Base-by-base conservation (phyloP, 2,113 vertebrate species). In the Phaethornis superciliosus region DNA sequence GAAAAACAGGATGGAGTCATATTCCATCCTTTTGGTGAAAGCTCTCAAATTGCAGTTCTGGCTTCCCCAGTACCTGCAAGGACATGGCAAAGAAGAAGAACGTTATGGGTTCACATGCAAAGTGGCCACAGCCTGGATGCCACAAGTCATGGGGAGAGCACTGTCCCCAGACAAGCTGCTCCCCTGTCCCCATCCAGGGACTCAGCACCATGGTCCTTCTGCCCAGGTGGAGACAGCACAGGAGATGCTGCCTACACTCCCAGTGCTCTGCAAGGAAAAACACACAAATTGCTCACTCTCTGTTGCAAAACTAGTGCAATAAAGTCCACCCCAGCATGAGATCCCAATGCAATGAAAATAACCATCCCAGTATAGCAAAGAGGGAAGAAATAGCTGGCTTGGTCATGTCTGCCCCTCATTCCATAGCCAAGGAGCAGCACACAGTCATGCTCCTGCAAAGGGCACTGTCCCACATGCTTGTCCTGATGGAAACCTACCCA, bases 91-190 rank as follows among this genome's bases (percentile, higher is more conserved):
- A 51, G 35, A 30, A 51, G 35, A 30, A 0, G 18, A 81, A n/a
- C 13, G 0, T 32, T 33, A 60, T 1, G 3, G 33, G 47, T 8
- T 67, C 0, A 0, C 27, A 18, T 0, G 9, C 37, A 15, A 69
- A 55, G 63, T 72, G 7, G 90, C 33, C 10, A n/a, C 27, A 24
- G 49, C 12, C 33, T 0, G 1, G 35, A 52, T 20, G 19, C 27
- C 56, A 37, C 1, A 7, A 59, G 8, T 32, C 51, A 15, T 2
- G 3, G 26, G 49, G 42, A 46, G 4, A 46, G 35, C 33, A 23
- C 12, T 3, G n/a, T 40, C 52, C 52, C 22, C 56, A 21, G 4
- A 10, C 33, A 10, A 77, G 64, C 37, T 21, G 58, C 44, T 51
- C 59, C 22, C 3, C 0, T 12, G 35, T 32, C 37, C 47, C n/a